Evolutionary conservation across 2,113 vertebrate genomes (phyloP).

Genomic region (Falco punctatus): DNA sequence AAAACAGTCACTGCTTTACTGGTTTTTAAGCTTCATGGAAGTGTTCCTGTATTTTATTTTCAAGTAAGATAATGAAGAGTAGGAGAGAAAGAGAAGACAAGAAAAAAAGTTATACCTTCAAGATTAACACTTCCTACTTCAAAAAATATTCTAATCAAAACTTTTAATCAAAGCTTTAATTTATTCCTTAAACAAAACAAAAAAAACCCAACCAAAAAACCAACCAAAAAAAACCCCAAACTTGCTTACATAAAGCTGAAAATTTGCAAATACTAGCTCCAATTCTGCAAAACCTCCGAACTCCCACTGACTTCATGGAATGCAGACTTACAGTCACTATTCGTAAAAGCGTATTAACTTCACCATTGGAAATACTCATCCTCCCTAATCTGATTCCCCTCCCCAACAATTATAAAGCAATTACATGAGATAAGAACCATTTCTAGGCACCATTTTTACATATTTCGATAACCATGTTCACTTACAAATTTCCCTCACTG

Average conservation of each 20-base stretch:
- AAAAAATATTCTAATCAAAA: slow-evolving; percentile 26
- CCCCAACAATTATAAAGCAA: slow-evolving; percentile 47
- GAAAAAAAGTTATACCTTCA: neutral
- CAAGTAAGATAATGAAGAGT: neutral
- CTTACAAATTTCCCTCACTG: neutral
- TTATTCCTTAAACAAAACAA: neutral
- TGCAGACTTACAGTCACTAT: neutral
- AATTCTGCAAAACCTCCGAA: neutral
- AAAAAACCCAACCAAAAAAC: neutral
- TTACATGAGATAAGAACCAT: slow-evolving; percentile 36
- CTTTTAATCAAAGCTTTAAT: slow-evolving; percentile 9
- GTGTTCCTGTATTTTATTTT: neutral
- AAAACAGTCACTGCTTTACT: neutral
- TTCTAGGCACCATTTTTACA: slow-evolving; percentile 29
- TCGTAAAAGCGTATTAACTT: slow-evolving; percentile 14
- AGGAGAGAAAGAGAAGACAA: slow-evolving; percentile 11
- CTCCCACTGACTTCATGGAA: slow-evolving; percentile 4
- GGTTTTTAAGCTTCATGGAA: neutral
- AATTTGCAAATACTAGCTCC: neutral
- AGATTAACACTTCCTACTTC: slow-evolving; percentile 36
- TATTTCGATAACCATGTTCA: slow-evolving; percentile 22
- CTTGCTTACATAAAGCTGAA: neutral
- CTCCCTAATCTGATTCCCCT: slow-evolving; percentile 35
- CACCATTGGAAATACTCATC: neutral
- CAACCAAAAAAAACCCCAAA: neutral